Evolutionary conservation across 2,888 invertebrate genomes (phyloP).

Genomic region (Cosmorhoe ocellata): DNA sequence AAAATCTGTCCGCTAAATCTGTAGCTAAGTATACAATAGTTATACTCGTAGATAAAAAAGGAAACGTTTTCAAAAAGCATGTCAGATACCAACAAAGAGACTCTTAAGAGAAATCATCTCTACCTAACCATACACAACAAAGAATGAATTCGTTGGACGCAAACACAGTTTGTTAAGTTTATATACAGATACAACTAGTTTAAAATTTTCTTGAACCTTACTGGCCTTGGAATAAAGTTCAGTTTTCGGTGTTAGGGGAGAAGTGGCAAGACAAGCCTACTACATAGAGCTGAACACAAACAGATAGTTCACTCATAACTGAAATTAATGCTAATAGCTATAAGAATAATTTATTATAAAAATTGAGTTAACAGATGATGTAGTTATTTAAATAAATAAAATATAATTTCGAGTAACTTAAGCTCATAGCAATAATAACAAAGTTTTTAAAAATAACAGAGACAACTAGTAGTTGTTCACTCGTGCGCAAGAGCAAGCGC

Average conservation of each 20-base stretch:
- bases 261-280: conserved; percentile 36
- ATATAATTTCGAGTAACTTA: no score
- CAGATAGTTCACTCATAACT: conserved; percentile 13
- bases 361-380: no score
- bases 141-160: conserved; percentile 46
- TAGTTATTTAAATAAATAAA: no score
- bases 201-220: conserved; percentile 16
- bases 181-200: conserved; percentile 28
- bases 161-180: conserved; percentile 52
- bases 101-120: conserved; percentile 29
- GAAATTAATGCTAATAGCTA: background rate
- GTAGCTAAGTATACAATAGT: no score
- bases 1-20: no score
- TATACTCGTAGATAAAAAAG: no score
- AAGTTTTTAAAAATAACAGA: no score
- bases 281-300: conserved; percentile 20
- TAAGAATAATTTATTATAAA: no score
- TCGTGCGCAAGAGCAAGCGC: no score
- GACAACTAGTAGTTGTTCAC: no score
- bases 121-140: conserved; percentile 44
- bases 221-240: conserved; percentile 4
- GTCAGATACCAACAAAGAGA: conserved; percentile 13
- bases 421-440: no score
- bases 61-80: conserved; percentile 4
- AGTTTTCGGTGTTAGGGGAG: conserved; percentile 12